Evolutionary conservation across 2,113 vertebrate species (phyloP), one percentile per base, ranked within the genome.

Genomic region (Thamnaconus septentrionalis): DNA sequence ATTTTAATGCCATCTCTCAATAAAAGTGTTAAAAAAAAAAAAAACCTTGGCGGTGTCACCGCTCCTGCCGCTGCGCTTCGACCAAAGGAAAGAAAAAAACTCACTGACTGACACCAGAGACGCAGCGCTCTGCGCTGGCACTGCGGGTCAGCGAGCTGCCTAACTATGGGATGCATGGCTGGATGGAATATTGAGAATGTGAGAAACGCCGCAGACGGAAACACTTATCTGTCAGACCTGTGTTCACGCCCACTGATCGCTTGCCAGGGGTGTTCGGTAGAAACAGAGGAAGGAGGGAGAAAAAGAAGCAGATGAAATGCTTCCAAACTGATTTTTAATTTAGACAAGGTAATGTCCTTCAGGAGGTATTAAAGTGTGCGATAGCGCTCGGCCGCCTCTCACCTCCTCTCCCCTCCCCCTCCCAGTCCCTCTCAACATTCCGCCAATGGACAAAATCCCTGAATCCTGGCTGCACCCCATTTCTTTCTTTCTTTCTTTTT

Each of bases 281-380:
- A 31, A 31, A 31, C 18, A 31, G 18, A 31, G 18, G 18, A 31
- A 31, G 18, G 18, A 31, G 18, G 18, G 18, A 31, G 18, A 31
- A 31, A 31, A 31, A 31, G 18, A 31, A 31, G 18, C 18, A 78
- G 73, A 82, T 77, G 52, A 70, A 79, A 80, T 52, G 55, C 66
- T 64, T 77, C 71, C 39, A 71, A 69, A 69, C 79, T 82, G 86
- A 91, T 91, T 88, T 90, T 84, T 86, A 86, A 90, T 90, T 91
- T 84, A 90, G 82, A 90, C 86, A 85, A 86, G 82, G 81, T 74
- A 78, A 76, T 80, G 67, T 85, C 81, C 80, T 85, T 83, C 71
- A 69, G 86, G 77, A 64, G 65, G 79, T 77, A 76, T 80, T 69
- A 78, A 61, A 71, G 58, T 66, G 66, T 45, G 52, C 53, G 75